These are phyloP conservation scores for Trichomalopsis sarcophagae DNA, from an alignment of 1,140 invertebrate genomes.

Conservation along the genomic window DNA sequence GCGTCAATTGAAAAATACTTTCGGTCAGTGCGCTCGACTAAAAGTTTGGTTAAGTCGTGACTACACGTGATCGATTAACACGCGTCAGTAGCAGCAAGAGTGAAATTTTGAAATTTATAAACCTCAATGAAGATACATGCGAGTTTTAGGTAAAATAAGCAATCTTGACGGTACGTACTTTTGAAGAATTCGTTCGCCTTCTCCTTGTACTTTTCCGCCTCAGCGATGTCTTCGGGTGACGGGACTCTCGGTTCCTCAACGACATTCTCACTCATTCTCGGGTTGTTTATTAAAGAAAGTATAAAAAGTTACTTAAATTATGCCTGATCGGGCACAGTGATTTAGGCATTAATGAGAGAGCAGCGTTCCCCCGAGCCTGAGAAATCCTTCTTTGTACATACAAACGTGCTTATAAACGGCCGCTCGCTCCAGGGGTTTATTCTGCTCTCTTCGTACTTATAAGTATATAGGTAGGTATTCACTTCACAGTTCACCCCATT, in stretches of 20 bases:
- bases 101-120: slow-evolving; percentile 25
- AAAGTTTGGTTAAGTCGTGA: slow-evolving; percentile 63
- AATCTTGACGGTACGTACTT: slow-evolving; percentile 77
- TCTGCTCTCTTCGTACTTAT: neutral
- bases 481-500: no score
- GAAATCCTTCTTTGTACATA: slow-evolving; percentile 15
- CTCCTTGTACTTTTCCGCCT: slow-evolving; percentile 87
- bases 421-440: neutral
- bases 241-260: slow-evolving; percentile 50
- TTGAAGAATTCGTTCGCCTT: slow-evolving; percentile 91
- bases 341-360: slow-evolving; percentile 52
- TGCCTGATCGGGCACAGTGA: slow-evolving; percentile 13
- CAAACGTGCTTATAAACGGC: slow-evolving; percentile 14
- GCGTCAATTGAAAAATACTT: slow-evolving; percentile 52
- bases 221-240: slow-evolving; percentile 70
- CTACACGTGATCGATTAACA: slow-evolving; percentile 61
- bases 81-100: neutral
- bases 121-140: neutral
- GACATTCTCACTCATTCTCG: slow-evolving; percentile 63
- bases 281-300: slow-evolving; percentile 40
- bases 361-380: slow-evolving; percentile 30
- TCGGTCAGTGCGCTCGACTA: slow-evolving; percentile 56
- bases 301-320: slow-evolving; percentile 53
- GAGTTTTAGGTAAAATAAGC: slow-evolving; percentile 14
- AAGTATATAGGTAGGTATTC: neutral